Conservation (phyloP, 2,113 vertebrate genomes). For the Murina feae region DNA sequence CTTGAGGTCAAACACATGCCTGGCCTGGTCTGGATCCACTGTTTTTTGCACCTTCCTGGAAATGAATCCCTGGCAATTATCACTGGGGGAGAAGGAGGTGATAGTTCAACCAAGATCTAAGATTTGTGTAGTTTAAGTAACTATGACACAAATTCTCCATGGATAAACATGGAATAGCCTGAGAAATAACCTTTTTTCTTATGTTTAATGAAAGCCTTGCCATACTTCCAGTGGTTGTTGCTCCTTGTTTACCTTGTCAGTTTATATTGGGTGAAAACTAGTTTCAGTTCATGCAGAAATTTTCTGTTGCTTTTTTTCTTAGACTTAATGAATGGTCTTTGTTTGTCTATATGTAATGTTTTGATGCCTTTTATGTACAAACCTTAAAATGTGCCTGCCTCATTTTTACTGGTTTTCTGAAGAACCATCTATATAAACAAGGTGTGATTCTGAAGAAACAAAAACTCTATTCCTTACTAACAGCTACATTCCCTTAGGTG, state of each 20-base stretch:
- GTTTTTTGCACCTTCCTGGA: neutral
- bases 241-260: neutral
- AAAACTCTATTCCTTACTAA: constrained; percentile 39
- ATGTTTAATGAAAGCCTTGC: neutral
- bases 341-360: constrained; percentile 46
- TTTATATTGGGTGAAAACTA: constrained; percentile 47
- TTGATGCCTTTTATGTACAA: constrained; percentile 62
- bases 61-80: constrained; percentile 13
- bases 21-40: neutral
- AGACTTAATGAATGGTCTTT: constrained; percentile 53
- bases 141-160: neutral
- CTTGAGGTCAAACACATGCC: neutral
- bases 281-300: constrained; percentile 25
- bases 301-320: constrained; percentile 31
- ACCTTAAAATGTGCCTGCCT: constrained; percentile 47
- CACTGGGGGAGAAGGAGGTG: neutral
- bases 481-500: constrained; percentile 1
- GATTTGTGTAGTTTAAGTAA: neutral
- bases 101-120: neutral
- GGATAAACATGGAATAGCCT: neutral
- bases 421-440: constrained; percentile 47
- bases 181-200: neutral
- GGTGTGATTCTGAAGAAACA: constrained; percentile 37
- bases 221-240: neutral
- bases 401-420: constrained; percentile 57